A percentile compares a stretch with the other conserved stretches of the same genome.
Conservation (phyloP, 2,888 invertebrate species). For the Eumerus sabulonum region DNA sequence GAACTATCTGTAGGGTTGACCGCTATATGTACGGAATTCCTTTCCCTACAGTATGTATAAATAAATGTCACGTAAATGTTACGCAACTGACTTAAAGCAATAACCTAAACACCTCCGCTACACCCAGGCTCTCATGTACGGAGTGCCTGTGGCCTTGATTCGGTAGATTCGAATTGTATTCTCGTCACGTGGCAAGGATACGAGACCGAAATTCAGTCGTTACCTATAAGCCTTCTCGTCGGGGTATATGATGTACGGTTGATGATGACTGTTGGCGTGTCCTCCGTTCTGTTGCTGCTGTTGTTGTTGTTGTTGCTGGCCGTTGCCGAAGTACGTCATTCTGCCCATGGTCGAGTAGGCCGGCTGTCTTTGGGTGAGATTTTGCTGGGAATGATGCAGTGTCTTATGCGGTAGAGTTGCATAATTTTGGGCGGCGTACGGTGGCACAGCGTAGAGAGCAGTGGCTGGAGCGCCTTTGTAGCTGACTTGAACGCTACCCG, state of each 20-base stretch:
- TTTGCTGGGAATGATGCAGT: constrained; percentile 77
- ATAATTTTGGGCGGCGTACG: constrained; percentile 82
- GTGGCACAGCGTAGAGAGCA: constrained; percentile 82
- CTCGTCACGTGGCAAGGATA: constrained; percentile 9
- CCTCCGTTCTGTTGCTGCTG: constrained; percentile 71
- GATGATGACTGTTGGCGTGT: constrained; percentile 71
- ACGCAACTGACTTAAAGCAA: constrained; percentile 75
- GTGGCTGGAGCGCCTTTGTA: constrained; percentile 79
- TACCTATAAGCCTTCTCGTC: constrained; percentile 79
- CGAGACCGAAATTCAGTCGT: constrained; percentile 44
- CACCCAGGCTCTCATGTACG: constrained; percentile 14
- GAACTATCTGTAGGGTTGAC: background rate
- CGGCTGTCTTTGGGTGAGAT: constrained; percentile 78
- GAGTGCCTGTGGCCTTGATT: background rate
- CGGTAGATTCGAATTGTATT: background rate
- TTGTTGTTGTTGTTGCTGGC: constrained; percentile 76
- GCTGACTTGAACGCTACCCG: constrained; percentile 81
- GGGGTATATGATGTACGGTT: constrained; percentile 79
- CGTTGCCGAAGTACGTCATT: constrained; percentile 80
- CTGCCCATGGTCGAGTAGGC: constrained; percentile 84
- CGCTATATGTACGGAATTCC: background rate
- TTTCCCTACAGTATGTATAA: constrained; percentile 33
- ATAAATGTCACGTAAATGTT: constrained; percentile 75
- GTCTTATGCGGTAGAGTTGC: constrained; percentile 86
- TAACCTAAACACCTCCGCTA: constrained; percentile 22